These are phyloP conservation scores for Dolichoris vasculosae DNA, from an alignment of 1,140 invertebrate genomes.

Conservation along the genomic window DNA sequence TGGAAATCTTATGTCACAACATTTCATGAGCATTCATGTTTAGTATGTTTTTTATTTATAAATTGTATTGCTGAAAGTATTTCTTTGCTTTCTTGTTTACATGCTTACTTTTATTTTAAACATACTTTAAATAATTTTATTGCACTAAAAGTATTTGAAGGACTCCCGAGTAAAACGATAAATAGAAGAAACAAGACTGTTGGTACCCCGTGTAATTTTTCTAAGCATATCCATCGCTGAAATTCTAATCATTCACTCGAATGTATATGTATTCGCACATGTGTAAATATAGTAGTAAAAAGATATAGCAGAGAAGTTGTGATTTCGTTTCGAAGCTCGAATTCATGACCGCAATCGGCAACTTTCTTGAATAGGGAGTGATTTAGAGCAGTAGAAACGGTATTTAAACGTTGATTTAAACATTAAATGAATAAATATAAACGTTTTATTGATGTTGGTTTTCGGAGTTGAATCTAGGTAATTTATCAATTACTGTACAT, in stretches of 20 bases:
- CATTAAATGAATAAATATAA: constrained; percentile 47
- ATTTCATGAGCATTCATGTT: too few relatives aligned
- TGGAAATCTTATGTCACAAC: too few relatives aligned
- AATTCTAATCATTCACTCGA: background rate
- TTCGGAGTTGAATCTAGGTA: constrained; percentile 9
- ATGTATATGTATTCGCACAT: background rate
- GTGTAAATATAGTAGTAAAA: background rate
- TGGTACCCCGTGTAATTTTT: background rate
- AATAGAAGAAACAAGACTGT: background rate
- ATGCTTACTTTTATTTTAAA: too few relatives aligned
- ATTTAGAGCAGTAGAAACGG: background rate
- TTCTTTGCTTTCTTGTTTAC: too few relatives aligned
- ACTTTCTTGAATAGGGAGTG: constrained; percentile 8
- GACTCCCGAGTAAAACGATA: too few relatives aligned
- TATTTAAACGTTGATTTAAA: constrained; percentile 44
- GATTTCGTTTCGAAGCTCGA: constrained; percentile 31
- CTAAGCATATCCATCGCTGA: too few relatives aligned
- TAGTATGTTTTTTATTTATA: too few relatives aligned
- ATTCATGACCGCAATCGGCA: constrained; percentile 18
- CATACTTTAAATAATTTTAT: too few relatives aligned
- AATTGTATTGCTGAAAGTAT: too few relatives aligned
- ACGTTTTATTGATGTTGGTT: constrained; percentile 39
- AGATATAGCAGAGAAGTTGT: constrained; percentile 5
- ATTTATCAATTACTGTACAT: constrained; percentile 34
- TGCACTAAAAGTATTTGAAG: too few relatives aligned